Conservation (phyloP, 1,140 invertebrate genomes). For the Aphelinus atriplicis region DNA sequence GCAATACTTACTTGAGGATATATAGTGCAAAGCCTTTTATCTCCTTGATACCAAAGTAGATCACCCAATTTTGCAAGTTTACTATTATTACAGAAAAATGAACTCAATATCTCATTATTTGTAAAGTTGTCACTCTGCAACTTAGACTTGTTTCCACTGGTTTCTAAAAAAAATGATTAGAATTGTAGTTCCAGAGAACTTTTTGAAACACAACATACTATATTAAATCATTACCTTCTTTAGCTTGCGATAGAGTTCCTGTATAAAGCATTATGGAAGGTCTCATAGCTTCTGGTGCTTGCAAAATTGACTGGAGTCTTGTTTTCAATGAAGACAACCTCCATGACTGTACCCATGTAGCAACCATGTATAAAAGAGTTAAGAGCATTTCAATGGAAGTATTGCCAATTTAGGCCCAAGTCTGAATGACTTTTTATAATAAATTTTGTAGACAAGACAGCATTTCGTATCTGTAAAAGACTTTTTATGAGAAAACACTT, state of each 20-base stretch:
- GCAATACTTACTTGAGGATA: conserved; percentile 62
- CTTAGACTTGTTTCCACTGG: conserved; percentile 43
- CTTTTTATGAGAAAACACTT: not conserved
- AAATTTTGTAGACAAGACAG: too few species aligned
- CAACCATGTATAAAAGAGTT: conserved; percentile 75
- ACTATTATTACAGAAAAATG: conserved; percentile 66
- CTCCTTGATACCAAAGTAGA: conserved; percentile 66
- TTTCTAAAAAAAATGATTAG: conserved; percentile 48
- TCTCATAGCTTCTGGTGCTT: conserved; percentile 42
- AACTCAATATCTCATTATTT: conserved; percentile 58
- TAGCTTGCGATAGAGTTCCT: conserved; percentile 55
- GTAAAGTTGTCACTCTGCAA: conserved; percentile 33
- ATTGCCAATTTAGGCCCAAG: not conserved
- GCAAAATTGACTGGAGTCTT: conserved; percentile 48
- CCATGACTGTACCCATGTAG: conserved; percentile 75
- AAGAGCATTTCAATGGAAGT: conserved; percentile 65
- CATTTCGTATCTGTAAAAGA: not conserved
- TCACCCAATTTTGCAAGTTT: conserved; percentile 66
- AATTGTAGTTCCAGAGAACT: conserved; percentile 4
- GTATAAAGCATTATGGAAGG: conserved; percentile 61
- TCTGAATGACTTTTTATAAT: not conserved
- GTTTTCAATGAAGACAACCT: conserved; percentile 68
- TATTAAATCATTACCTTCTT: conserved; percentile 54
- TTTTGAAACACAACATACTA: not conserved
- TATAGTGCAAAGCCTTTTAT: conserved; percentile 66